Evolutionary conservation across 2,888 invertebrate genomes (phyloP), one percentile per base, ranked within the genome.

Genomic region (Folsomia candida): DNA sequence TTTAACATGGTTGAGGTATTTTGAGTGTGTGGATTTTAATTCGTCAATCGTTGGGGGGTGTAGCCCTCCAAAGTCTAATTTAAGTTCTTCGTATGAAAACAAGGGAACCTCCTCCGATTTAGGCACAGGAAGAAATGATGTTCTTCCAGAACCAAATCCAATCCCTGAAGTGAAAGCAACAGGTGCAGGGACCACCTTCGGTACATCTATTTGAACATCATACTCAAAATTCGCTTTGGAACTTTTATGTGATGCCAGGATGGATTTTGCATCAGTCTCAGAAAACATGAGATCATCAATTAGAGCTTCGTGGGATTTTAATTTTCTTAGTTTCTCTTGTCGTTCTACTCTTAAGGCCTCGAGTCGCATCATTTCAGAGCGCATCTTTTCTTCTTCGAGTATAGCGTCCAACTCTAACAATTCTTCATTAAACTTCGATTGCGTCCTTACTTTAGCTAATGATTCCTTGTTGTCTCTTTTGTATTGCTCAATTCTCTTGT

Each of bases 211-310:
- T 66, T 86, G 86, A 77, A 90, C 88, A 79, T 90, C 73, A 68
- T 80, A 71, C 70, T 82, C 76, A 70, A 81, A 58, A 20, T 58
- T 29, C n/a, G 67, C 64, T 60, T 62, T 51, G 26, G 51, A 20
- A 60, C 66, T 69, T 60, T 79, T 79, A 64, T 79, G 75, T 22
- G 90, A 90, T 75, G 89, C 90, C 0, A 97, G 85, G 80, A 97
- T 96, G 78, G 90, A 91, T 79, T 91, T 90, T 0, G 97, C 97
- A 82, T 96, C 91, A 11, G 90, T 90, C 78, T 93, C 92, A 0
- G 95, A 94, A 82, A 92, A 93, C 91, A 95, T 96, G 51, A 98
- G 86, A 82, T 97, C 96, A 83, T 97, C 96, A 71, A 98, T 95
- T 3, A 98, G 84, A 0, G 93, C 94, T 82, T 97, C 94, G 80